Percentiles rank a stretch among this genome's conserved stretches.
Evolutionary conservation across 2,888 invertebrate genomes (phyloP).

Genomic region (Perizoma affinitatum): DNA sequence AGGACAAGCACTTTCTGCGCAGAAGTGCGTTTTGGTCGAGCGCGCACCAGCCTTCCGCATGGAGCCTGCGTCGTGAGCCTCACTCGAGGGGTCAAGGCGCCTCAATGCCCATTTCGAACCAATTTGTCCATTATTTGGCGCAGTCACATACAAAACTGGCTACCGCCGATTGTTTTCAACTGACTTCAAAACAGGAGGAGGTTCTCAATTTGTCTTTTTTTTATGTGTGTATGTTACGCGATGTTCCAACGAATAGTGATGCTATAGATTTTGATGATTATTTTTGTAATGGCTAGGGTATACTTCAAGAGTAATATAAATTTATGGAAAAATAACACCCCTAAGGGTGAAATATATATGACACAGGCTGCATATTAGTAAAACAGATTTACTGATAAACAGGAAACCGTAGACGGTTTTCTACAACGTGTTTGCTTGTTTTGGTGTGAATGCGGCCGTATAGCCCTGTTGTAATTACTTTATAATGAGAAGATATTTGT

Average conservation of each 20-base stretch:
- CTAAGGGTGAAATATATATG: too few relatives aligned
- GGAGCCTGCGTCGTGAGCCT: conserved; percentile 51
- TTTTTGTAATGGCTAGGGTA: too few relatives aligned
- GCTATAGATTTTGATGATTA: too few relatives aligned
- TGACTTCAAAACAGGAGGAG: neutral
- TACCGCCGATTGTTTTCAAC: neutral
- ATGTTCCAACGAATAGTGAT: too few relatives aligned
- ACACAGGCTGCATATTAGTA: too few relatives aligned
- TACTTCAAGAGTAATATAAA: too few relatives aligned
- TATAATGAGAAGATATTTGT: conserved; percentile 37
- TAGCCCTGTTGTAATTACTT: conserved; percentile 45
- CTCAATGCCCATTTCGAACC: conserved; percentile 50
- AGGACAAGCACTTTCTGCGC: conserved; percentile 82
- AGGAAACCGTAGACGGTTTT: too few relatives aligned
- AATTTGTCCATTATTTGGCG: conserved; percentile 41
- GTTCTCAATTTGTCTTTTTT: too few relatives aligned
- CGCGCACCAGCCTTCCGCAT: conserved; percentile 75
- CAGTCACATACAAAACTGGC: conserved; percentile 5
- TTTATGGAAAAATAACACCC: too few relatives aligned
- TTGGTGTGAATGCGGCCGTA: conserved; percentile 22
- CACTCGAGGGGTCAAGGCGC: conserved; percentile 67
- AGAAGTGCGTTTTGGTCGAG: conserved; percentile 71
- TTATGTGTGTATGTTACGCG: too few relatives aligned
- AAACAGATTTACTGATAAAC: too few relatives aligned
- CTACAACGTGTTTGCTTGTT: conserved; percentile 1